phyloP scores from a whole-genome alignment of 2,113 vertebrate genomes.

The Misgurnus mizolepis region DNA sequence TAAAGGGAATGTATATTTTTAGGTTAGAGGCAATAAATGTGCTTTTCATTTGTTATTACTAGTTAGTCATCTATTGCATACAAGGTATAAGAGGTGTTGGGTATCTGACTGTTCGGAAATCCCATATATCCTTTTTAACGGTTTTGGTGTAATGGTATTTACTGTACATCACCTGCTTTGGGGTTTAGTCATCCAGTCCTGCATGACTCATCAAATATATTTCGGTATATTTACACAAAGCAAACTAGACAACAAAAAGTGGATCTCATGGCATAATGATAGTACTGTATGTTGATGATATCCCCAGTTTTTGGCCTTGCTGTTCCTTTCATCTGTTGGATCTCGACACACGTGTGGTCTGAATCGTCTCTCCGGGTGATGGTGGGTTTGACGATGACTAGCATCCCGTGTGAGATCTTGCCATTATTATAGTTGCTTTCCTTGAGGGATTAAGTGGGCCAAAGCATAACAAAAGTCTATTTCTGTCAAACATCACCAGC shows the following conservation, averaged over 20 bases:
- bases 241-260: not conserved
- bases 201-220: constrained; percentile 54
- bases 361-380: not conserved
- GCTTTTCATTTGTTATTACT: no score
- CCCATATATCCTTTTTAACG: no score
- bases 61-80: no score
- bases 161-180: not conserved
- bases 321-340: not conserved
- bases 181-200: constrained; percentile 37
- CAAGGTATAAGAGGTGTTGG: no score
- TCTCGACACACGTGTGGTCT: not conserved
- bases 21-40: no score
- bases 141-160: not conserved
- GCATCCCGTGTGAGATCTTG: not conserved
- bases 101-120: not conserved
- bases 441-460: constrained; percentile 23
- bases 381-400: constrained; percentile 29
- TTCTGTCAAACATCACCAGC: constrained; percentile 22
- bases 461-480: constrained; percentile 20
- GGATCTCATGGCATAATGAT: not conserved
- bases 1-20: no score
- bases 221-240: not conserved
- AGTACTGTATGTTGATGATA: no score
- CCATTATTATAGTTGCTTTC: constrained; percentile 17
- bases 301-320: not conserved